Evolutionary conservation across 2,113 vertebrate genomes (phyloP).

Genomic region (Malurus alboscapulatus): DNA sequence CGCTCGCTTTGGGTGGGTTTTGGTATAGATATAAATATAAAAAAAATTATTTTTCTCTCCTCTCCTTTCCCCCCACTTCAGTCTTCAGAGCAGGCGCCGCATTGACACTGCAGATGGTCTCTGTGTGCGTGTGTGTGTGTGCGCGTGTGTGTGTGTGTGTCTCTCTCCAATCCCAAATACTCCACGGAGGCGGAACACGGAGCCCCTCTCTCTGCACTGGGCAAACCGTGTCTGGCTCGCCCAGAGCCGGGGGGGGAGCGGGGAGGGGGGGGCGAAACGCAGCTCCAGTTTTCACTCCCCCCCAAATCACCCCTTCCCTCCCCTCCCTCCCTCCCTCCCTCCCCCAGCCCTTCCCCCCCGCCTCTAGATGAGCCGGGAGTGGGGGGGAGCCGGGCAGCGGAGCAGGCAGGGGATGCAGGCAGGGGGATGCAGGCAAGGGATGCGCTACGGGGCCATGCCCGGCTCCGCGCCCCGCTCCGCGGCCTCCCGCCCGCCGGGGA

Average conservation of each 20-base stretch:
- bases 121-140: not conserved
- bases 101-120: conserved; percentile 60
- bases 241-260: too few relatives aligned
- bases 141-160: not conserved
- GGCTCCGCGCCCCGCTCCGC: not conserved
- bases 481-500: conserved; percentile 3
- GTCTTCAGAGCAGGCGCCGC: conserved; percentile 59
- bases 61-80: conserved; percentile 43
- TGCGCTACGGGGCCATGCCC: conserved; percentile 31
- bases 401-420: not conserved
- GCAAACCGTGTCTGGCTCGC: too few relatives aligned
- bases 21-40: not conserved
- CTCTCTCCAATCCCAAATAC: conserved; percentile 38
- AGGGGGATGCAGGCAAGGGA: not conserved
- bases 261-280: too few relatives aligned
- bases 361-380: not conserved
- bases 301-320: too few relatives aligned
- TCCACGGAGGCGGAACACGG: conserved; percentile 43
- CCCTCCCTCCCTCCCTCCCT: too few relatives aligned
- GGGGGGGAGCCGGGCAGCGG: not conserved
- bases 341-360: not conserved
- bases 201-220: conserved; percentile 28
- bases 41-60: not conserved
- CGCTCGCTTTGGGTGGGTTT: conserved; percentile 13
- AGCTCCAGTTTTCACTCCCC: too few relatives aligned